Conservation (phyloP, 2,888 invertebrate species). For the Ischnura elegans region DNA sequence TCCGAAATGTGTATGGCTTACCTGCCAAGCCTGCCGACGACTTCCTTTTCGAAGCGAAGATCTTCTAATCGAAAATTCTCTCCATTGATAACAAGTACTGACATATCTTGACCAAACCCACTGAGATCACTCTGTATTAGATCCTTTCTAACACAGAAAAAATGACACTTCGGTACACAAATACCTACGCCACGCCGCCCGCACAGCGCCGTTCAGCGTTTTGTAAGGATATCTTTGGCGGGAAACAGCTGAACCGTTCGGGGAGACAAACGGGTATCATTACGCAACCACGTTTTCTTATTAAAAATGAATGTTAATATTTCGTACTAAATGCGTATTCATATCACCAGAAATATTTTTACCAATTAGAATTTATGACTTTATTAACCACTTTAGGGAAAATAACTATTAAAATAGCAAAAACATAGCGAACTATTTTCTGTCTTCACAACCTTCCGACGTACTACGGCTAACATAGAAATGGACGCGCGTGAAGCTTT, state of each 20-base stretch:
- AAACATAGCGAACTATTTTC: conserved; percentile 70
- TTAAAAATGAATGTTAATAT: conserved; percentile 24
- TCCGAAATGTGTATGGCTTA: conserved; percentile 74
- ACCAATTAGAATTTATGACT: conserved; percentile 33
- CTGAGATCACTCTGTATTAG: conserved; percentile 61
- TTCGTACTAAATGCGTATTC: not conserved
- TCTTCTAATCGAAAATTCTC: conserved; percentile 80
- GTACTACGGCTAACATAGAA: conserved; percentile 68
- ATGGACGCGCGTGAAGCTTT: conserved; percentile 71
- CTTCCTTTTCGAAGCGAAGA: conserved; percentile 80
- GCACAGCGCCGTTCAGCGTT: conserved; percentile 77
- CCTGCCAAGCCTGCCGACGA: conserved; percentile 79
- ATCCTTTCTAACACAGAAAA: conserved; percentile 67
- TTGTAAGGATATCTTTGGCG: conserved; percentile 85
- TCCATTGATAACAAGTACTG: conserved; percentile 80
- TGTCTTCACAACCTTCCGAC: conserved; percentile 40
- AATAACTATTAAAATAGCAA: not conserved
- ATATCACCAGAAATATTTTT: not conserved
- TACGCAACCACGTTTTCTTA: conserved; percentile 58
- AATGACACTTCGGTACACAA: conserved; percentile 66
- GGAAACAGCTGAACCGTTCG: conserved; percentile 84
- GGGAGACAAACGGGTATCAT: conserved; percentile 37
- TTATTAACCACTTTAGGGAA: not conserved
- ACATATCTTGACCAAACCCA: conserved; percentile 77
- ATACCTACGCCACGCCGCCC: conserved; percentile 66